Percentiles rank a stretch among this genome's conserved stretches.
These are phyloP conservation scores for Eurytoma californica DNA, from an alignment of 2,888 invertebrate genomes.

Conservation along the genomic window DNA sequence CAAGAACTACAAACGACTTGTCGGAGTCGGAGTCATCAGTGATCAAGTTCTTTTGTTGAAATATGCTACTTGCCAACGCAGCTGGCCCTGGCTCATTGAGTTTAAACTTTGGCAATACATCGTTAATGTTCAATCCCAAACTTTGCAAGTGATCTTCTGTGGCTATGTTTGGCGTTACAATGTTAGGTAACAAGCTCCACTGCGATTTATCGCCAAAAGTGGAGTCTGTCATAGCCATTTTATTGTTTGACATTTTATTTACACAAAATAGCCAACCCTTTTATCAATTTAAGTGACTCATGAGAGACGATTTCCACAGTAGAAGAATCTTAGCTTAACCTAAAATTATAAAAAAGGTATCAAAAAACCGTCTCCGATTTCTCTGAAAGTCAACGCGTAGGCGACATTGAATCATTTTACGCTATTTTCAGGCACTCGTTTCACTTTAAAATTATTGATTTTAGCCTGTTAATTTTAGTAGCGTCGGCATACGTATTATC, in stretches of 20 bases:
- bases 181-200: slow-evolving; percentile 41
- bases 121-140: slow-evolving; percentile 61
- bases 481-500: no score
- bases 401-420: no score
- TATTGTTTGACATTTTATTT: not conserved
- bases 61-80: slow-evolving; percentile 53
- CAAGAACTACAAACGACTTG: slow-evolving; percentile 69
- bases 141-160: slow-evolving; percentile 61
- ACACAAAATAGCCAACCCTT: not conserved
- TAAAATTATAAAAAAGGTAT: no score
- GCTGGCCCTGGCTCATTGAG: slow-evolving; percentile 62
- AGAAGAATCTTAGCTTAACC: no score
- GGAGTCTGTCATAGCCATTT: slow-evolving; percentile 22
- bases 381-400: no score
- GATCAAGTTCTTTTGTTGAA: slow-evolving; percentile 53
- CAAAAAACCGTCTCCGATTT: no score
- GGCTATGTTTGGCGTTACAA: not conserved
- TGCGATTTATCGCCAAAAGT: slow-evolving; percentile 15
- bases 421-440: no score
- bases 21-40: slow-evolving; percentile 57
- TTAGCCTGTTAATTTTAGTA: no score
- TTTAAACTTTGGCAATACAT: slow-evolving; percentile 63
- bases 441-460: no score
- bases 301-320: not conserved
- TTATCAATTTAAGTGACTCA: not conserved